A percentile compares a stretch with the other conserved stretches of the same genome.
Conservation (phyloP, 2,113 vertebrate species). For the Perca fluviatilis region DNA sequence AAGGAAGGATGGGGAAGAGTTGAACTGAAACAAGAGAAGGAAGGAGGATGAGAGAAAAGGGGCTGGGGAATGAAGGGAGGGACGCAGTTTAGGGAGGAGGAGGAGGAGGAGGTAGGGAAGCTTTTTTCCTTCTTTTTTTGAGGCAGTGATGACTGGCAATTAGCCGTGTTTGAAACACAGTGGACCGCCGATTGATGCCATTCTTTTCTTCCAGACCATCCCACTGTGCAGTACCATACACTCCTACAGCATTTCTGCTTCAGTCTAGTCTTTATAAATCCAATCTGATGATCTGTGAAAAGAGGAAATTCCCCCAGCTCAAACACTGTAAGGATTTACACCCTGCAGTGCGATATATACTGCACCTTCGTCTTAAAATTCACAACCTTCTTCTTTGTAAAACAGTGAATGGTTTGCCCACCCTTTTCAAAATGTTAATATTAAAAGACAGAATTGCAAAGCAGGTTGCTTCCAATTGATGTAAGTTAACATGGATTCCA, state of each 20-base stretch:
- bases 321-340: not conserved
- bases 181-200: conserved; percentile 44
- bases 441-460: not conserved
- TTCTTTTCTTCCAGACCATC: conserved; percentile 29
- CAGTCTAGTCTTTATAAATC: conserved; percentile 26
- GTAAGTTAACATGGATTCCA: not conserved
- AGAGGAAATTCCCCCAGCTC: conserved; percentile 14
- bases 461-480: too few relatives aligned
- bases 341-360: not conserved
- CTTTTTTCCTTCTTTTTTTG: conserved; percentile 8
- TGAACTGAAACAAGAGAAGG: conserved; percentile 51
- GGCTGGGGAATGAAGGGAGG: conserved; percentile 27
- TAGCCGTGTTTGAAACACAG: conserved; percentile 31
- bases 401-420: not conserved
- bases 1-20: conserved; percentile 15
- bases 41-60: conserved; percentile 35
- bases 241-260: conserved; percentile 13
- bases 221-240: not conserved
- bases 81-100: conserved; percentile 2
- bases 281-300: conserved; percentile 15
- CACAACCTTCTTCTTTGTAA: not conserved
- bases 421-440: not conserved
- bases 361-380: not conserved
- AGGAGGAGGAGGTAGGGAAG: conserved; percentile 29
- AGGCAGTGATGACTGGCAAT: conserved; percentile 26